Evolutionary conservation across 2,888 invertebrate species (phyloP).

Genomic region (Cryptops parisi): DNA sequence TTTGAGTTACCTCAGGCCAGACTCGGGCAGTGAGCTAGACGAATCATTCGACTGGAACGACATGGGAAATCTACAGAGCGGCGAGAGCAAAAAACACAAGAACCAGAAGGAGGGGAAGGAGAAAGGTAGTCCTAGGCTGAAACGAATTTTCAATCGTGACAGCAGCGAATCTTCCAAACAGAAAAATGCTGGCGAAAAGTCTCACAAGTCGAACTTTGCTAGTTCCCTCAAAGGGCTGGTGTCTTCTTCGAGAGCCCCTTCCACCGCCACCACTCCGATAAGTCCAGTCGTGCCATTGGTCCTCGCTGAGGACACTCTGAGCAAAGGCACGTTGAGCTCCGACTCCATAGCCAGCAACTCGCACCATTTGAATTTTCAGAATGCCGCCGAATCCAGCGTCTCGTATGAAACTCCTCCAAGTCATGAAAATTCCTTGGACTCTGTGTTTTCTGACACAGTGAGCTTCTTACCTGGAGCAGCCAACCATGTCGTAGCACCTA

Average conservation of each 20-base stretch:
- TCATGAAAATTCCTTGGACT: conserved; percentile 50
- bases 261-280: not conserved
- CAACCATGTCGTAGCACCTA: conserved; percentile 3
- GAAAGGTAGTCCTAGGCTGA: conserved; percentile 11
- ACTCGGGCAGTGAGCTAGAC: not conserved
- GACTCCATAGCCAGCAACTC: conserved; percentile 6
- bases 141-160: conserved; percentile 10
- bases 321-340: conserved; percentile 8
- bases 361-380: not conserved
- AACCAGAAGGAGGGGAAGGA: conserved; percentile 3
- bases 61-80: conserved; percentile 11
- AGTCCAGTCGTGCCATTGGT: not conserved
- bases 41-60: not conserved
- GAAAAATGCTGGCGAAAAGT: not conserved
- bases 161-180: conserved; percentile 5
- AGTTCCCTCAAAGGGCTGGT: no score
- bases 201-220: not conserved
- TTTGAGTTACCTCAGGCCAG: no score
- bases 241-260: not conserved
- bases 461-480: conserved; percentile 27
- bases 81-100: conserved; percentile 9
- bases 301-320: conserved; percentile 1
- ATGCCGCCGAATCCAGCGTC: conserved; percentile 10
- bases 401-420: conserved; percentile 32
- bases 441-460: conserved; percentile 56